Evolutionary conservation across 2,797 vertebrate species (phyloP).

Genomic region (Acanthurus leucopareius): DNA sequence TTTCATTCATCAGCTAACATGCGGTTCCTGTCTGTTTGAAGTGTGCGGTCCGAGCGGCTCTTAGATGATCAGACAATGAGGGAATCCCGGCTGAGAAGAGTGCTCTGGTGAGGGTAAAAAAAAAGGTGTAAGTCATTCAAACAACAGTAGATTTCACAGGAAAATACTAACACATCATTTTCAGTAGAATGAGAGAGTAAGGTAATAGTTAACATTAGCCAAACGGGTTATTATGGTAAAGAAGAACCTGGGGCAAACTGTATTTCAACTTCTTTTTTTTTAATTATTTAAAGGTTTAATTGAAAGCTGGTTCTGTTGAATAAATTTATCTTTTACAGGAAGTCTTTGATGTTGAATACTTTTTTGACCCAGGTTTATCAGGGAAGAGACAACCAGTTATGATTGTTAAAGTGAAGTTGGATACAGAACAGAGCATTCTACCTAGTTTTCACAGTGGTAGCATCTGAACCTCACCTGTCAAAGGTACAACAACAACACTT

Average conservation of each 20-base stretch:
- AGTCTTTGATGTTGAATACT: slow-evolving; percentile 34
- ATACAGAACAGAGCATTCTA: slow-evolving; percentile 76
- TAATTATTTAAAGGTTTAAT: slow-evolving; percentile 24
- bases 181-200: slow-evolving; percentile 23
- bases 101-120: slow-evolving; percentile 70
- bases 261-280: slow-evolving; percentile 28
- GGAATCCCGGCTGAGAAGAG: slow-evolving; percentile 85
- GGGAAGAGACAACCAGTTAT: slow-evolving; percentile 56
- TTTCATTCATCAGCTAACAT: slow-evolving; percentile 13
- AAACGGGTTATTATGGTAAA: slow-evolving; percentile 61
- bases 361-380: slow-evolving; percentile 70
- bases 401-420: slow-evolving; percentile 60
- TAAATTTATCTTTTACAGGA: not conserved
- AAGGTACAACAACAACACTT: slow-evolving; percentile 82
- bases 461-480: slow-evolving; percentile 85
- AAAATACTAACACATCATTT: not conserved
- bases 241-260: slow-evolving; percentile 70
- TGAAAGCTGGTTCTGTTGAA: not conserved
- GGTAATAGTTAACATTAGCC: slow-evolving; percentile 43
- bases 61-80: slow-evolving; percentile 81
- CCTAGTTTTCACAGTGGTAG: slow-evolving; percentile 82
- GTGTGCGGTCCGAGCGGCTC: slow-evolving; percentile 17
- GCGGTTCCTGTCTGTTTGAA: not conserved
- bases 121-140: slow-evolving; percentile 10
- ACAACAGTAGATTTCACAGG: slow-evolving; percentile 4